These are phyloP conservation scores for Mythimna loreyi DNA, from an alignment of 2,888 invertebrate genomes.

Conservation along the genomic window DNA sequence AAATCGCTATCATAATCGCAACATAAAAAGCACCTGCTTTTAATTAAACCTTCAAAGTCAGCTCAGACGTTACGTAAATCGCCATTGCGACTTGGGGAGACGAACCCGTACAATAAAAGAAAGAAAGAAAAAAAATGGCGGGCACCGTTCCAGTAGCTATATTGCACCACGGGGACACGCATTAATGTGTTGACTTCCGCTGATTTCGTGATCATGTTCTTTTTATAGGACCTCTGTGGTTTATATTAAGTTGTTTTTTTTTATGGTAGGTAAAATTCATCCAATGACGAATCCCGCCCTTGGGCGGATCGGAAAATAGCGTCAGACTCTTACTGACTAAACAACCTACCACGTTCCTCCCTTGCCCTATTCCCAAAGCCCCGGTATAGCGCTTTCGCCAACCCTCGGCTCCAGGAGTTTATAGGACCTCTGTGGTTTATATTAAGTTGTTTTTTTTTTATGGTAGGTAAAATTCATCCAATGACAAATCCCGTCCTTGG, in stretches of 20 bases:
- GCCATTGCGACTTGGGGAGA: constrained; percentile 41
- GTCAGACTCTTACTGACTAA: too few relatives aligned
- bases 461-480: too few relatives aligned
- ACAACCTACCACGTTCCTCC: too few relatives aligned
- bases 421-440: too few relatives aligned
- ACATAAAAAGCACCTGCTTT: constrained; percentile 18
- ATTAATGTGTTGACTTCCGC: constrained; percentile 40
- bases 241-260: constrained; percentile 1
- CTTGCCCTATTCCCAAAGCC: too few relatives aligned
- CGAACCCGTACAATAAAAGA: constrained; percentile 26
- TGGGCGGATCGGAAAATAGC: too few relatives aligned
- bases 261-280: too few relatives aligned
- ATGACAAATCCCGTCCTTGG: too few relatives aligned
- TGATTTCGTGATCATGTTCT: constrained; percentile 29
- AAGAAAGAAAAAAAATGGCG: constrained; percentile 37
- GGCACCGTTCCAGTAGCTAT: constrained; percentile 58
- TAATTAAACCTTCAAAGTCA: constrained; percentile 40
- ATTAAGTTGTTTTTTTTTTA: too few relatives aligned
- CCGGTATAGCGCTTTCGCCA: too few relatives aligned
- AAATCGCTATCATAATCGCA: constrained; percentile 2
- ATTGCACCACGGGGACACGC: constrained; percentile 48
- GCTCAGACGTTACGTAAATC: constrained; percentile 56
- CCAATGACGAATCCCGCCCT: too few relatives aligned
- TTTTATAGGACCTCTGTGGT: constrained; percentile 33
- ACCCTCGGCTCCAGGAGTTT: too few relatives aligned